These are phyloP conservation scores for Tachuris rubrigastra DNA, from an alignment of 2,113 vertebrate genomes.

Conservation along the genomic window DNA sequence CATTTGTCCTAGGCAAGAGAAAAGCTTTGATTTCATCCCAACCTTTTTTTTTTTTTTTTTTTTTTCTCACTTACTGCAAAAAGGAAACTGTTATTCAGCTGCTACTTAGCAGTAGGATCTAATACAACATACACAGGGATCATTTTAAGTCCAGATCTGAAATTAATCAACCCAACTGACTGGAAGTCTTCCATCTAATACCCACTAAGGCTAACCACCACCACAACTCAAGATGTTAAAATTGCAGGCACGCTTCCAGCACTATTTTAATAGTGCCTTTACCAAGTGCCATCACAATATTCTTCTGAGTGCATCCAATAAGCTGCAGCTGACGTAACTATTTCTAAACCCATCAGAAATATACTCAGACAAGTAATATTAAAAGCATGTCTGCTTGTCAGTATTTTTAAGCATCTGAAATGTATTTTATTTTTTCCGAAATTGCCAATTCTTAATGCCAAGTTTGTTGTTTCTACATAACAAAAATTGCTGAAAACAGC, in stretches of 20 bases:
- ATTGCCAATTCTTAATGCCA: neutral
- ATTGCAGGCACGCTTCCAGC: neutral
- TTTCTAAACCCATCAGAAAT: neutral
- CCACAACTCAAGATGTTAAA: neutral
- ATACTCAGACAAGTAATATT: neutral
- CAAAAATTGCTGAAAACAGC: neutral
- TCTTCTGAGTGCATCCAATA: neutral
- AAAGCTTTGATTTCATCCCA: neutral
- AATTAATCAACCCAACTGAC: neutral
- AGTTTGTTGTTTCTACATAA: neutral
- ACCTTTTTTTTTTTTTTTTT: neutral
- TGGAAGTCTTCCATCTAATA: slow-evolving; percentile 2
- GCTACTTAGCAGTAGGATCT: neutral
- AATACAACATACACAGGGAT: neutral
- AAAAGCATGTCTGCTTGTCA: neutral
- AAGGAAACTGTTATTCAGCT: neutral
- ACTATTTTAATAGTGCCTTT: neutral
- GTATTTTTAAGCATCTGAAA: neutral
- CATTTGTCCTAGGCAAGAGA: neutral
- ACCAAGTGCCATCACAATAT: neutral
- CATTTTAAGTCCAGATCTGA: neutral
- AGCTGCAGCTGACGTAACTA: neutral
- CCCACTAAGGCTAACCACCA: neutral
- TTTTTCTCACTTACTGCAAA: neutral
- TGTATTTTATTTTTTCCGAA: neutral